Percentiles rank a stretch among this genome's conserved stretches.
Evolutionary conservation across 2,888 invertebrate species (phyloP).

Genomic region (Dicranocentrus wangi): DNA sequence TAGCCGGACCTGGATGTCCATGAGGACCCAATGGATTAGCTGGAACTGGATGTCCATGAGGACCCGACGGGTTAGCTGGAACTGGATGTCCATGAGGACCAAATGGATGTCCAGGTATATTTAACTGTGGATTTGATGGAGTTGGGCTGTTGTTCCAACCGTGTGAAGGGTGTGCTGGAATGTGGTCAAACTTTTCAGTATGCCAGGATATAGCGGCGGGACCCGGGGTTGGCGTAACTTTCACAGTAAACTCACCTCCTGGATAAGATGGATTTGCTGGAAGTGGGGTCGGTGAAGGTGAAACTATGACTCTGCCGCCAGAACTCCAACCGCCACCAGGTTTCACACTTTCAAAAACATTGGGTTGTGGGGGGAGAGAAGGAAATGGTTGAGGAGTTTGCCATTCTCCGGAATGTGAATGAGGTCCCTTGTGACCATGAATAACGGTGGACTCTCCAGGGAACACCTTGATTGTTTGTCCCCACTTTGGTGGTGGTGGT

Average conservation of each 20-base stretch:
- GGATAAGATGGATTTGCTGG: slow-evolving; percentile 23
- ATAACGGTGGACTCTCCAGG: slow-evolving; percentile 20
- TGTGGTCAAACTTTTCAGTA: no score
- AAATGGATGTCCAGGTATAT: no score
- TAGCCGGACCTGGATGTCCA: slow-evolving; percentile 7
- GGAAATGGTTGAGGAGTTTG: slow-evolving; percentile 18
- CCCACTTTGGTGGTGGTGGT: slow-evolving; percentile 9
- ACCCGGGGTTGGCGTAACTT: neutral
- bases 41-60: neutral
- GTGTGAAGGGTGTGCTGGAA: neutral
- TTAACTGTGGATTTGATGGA: neutral
- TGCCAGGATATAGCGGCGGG: neutral
- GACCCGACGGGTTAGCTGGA: neutral
- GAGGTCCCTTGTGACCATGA: slow-evolving; percentile 25
- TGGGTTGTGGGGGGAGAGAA: neutral
- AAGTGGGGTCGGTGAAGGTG: slow-evolving; percentile 6
- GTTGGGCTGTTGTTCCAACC: neutral
- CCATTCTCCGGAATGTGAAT: slow-evolving; percentile 20
- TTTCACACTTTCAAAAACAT: slow-evolving; percentile 8
- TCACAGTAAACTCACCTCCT: neutral
- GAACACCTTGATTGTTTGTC: neutral
- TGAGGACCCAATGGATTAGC: neutral
- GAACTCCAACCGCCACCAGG: neutral
- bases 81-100: neutral
- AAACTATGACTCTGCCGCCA: neutral